These are phyloP conservation scores for Andrena bicolor DNA, from an alignment of 2,888 invertebrate species.

Conservation along the genomic window DNA sequence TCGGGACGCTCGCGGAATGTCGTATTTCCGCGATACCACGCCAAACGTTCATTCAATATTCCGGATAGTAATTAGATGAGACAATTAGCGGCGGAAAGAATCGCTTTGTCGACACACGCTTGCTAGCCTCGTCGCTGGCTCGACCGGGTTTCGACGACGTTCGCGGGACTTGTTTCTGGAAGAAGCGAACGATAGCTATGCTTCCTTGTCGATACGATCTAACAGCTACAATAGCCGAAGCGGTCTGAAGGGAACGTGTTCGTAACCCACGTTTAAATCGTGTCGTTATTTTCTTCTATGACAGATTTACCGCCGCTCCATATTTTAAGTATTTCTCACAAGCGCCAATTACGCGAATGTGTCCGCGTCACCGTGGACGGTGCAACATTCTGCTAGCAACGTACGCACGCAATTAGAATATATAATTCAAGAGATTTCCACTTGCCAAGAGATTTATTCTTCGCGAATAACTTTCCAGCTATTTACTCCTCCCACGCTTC, in stretches of 20 bases:
- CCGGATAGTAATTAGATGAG: slow-evolving; percentile 37
- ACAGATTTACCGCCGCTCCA: slow-evolving; percentile 24
- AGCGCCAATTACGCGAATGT: slow-evolving; percentile 38
- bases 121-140: neutral
- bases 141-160: neutral
- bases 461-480: slow-evolving; percentile 27
- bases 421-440: slow-evolving; percentile 40
- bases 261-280: slow-evolving; percentile 14
- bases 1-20: slow-evolving; percentile 28
- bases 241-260: slow-evolving; percentile 6
- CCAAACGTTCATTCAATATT: slow-evolving; percentile 19
- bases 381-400: slow-evolving; percentile 23
- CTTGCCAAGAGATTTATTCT: slow-evolving; percentile 39
- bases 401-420: slow-evolving; percentile 43
- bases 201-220: slow-evolving; percentile 22
- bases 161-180: neutral
- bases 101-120: slow-evolving; percentile 12
- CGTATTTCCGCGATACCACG: slow-evolving; percentile 26
- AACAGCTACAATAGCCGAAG: slow-evolving; percentile 2
- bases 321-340: slow-evolving; percentile 23
- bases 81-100: slow-evolving; percentile 9
- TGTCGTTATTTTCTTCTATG: slow-evolving; percentile 29
- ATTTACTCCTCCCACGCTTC: neutral
- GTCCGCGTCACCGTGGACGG: slow-evolving; percentile 6
- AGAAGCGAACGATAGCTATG: slow-evolving; percentile 3